A percentile compares a stretch with the other conserved stretches of the same genome.
phyloP scores from a whole-genome alignment of 2,888 invertebrate genomes.

The Camponotus fellah region DNA sequence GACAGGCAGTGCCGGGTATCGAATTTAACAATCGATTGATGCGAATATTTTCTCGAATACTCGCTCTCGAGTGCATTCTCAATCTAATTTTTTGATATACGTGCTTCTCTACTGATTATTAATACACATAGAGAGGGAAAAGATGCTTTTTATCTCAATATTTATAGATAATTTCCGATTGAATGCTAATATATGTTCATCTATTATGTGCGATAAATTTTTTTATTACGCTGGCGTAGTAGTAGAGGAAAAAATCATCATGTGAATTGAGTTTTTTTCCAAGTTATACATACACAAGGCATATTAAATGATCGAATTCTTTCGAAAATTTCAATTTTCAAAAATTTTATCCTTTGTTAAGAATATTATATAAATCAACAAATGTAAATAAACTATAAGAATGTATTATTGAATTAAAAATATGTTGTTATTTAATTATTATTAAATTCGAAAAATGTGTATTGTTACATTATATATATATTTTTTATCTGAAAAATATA shows the following conservation, averaged over 20 bases:
- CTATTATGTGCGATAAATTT: too few species aligned
- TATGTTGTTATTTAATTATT: too few species aligned
- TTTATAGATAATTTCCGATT: not conserved
- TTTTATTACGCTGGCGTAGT: too few species aligned
- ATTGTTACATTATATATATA: too few species aligned
- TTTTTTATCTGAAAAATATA: too few species aligned
- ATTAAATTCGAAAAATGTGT: too few species aligned
- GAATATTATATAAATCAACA: too few species aligned
- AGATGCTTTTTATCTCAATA: not conserved
- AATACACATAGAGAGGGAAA: not conserved
- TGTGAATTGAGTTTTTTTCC: not conserved
- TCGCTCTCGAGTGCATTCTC: not conserved
- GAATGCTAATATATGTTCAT: not conserved
- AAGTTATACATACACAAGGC: not conserved
- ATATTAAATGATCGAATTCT: not conserved
- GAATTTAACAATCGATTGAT: not conserved
- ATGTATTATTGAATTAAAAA: too few species aligned
- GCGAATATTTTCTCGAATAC: not conserved
- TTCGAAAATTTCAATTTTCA: too few species aligned
- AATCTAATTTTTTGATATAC: not conserved
- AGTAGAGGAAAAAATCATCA: too few species aligned
- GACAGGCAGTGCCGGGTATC: not conserved
- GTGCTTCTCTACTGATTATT: not conserved
- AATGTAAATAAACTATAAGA: too few species aligned
- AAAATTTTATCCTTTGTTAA: too few species aligned